Base-by-base conservation (phyloP, 2,113 vertebrate genomes). In the Rhinopithecus roxellana region DNA sequence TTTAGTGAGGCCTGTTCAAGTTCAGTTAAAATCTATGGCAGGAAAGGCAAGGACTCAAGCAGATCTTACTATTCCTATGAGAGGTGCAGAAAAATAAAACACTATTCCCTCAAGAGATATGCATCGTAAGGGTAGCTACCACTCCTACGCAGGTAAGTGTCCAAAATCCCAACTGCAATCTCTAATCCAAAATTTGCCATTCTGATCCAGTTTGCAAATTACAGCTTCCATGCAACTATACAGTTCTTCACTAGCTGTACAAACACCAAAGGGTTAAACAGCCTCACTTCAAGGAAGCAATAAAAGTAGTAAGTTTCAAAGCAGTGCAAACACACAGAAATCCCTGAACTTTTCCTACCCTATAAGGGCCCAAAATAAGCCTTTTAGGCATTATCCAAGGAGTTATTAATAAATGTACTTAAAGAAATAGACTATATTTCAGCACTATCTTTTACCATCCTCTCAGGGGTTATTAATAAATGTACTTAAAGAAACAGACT, bases 281-380 rank as follows among this genome's bases (percentile, higher is more conserved):
- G 67, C 64, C 40, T 59, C 40, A 11, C 90, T 67, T 45, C 45
- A 75, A 84, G 32, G 11, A 89, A 94, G 43, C 23, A 69, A 95
- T 52, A 25, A 89, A 89, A 81, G 48, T 5, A 16, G 0, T 14
- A 82, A 91, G 48, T 74, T 95, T 67, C 89, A 85, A 92, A 59
- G 50, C 72, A 95, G 48, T 69, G 78, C 22, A 74, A 64, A 40
- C n/a, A 70, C 17, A 43, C 55, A 96, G 12, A 97, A 97, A 85
- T 18, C 23, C 93, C 50, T 43, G 69, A 64, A 59, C 70, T 12
- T 43, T 97, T 95, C 69, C 43, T 40, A 52, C 23, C n/a, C 22
- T 18, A 0, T 40, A 82, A 70, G 55, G 91, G 10, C 67, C 74
- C 57, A 90, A 96, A 94, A 52, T 48, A 61, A 96, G 59, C 35